Conservation (phyloP, 2,888 invertebrate genomes). For the Xestia c-nigrum region DNA sequence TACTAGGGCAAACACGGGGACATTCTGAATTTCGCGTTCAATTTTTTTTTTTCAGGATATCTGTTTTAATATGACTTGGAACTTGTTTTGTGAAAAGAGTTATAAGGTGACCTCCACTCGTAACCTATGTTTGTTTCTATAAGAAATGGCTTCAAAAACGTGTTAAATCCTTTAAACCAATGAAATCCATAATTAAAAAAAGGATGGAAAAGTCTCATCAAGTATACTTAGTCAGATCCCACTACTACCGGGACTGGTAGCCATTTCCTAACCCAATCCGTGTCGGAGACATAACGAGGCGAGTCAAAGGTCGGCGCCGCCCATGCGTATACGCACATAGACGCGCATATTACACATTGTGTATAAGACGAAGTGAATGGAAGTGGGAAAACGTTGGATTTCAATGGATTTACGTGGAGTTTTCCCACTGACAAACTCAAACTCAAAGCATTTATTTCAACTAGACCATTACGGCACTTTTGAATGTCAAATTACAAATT, state of each 20-base stretch:
- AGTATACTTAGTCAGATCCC: neutral
- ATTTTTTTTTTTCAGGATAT: neutral
- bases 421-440: no score
- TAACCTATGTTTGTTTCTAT: neutral
- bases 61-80: neutral
- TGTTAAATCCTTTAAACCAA: neutral
- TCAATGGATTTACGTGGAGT: no score
- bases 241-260: conserved; percentile 33
- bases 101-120: neutral
- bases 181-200: neutral
- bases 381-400: neutral
- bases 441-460: no score
- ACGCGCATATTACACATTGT: neutral
- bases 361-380: conserved; percentile 10
- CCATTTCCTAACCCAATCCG: conserved; percentile 50
- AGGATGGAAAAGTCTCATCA: neutral
- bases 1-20: neutral
- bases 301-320: conserved; percentile 55
- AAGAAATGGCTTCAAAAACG: neutral
- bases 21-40: neutral
- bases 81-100: neutral
- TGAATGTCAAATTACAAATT: no score
- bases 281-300: conserved; percentile 24
- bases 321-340: conserved; percentile 41
- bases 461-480: no score